Base-by-base conservation (phyloP, 2,888 invertebrate genomes). In the Cabera pusaria region DNA sequence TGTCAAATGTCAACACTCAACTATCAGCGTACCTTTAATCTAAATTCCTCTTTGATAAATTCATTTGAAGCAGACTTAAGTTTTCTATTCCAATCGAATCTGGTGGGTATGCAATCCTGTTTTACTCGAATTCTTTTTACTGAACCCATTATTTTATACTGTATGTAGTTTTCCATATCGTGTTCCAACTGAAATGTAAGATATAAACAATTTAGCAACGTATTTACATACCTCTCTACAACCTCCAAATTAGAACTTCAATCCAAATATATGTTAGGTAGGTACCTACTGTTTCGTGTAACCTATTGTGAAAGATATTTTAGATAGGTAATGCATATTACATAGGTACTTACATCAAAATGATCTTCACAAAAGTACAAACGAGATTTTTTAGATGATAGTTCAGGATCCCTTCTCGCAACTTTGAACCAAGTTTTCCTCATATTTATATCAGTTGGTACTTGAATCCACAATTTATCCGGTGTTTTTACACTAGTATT, bases 331-430 rank as follows among this genome's bases (percentile, higher is more conserved):
- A n/a, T n/a, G n/a, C n/a, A n/a, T n/a, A n/a, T n/a, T n/a, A n/a
- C n/a, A n/a, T n/a, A n/a, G 5, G 9, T 22, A 22, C 22, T 22
- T 22, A 22, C 22, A 22, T 22, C 10, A 22, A 22, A 22, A 22
- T 22, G 22, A 9, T 22, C 22, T 22, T 22, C 22, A 9, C 22
- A 22, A 2, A 8, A 22, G 10, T 10, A 22, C 5, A 6, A 9
- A 5, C 5, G 8, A 9, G 22, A 6, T 8, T 22, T 8, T 1
- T 8, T 0, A 2, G 22, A 8, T 5, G 7, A 10, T 9, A 10
- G 7, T 10, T 8, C 5, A 5, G 8, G 8, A 9, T 22, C 22
- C 7, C 22, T 3, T 22, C 10, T 22, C 3, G 10, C 10, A 5
- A 22, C 5, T 2, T 8, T 22, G 1, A 8, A 22, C 22, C 22